These are phyloP conservation scores for Hippocampus mohnikei DNA, from an alignment of 2,113 vertebrate species.

Conservation along the genomic window DNA sequence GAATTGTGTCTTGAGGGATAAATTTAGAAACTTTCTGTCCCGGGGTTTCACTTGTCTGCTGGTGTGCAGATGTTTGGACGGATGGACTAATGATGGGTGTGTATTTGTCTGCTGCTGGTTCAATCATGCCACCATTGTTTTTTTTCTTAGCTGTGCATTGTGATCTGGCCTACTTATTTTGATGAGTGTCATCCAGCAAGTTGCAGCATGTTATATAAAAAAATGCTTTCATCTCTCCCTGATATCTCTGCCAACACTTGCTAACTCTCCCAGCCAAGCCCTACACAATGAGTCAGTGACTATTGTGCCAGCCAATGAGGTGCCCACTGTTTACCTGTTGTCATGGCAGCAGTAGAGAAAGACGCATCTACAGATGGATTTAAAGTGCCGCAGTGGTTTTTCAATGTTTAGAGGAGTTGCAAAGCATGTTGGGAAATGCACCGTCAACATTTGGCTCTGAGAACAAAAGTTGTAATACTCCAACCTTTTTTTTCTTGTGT, in stretches of 20 bases:
- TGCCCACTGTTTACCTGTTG: conserved; percentile 65
- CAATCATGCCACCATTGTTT: conserved; percentile 47
- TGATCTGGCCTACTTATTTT: neutral
- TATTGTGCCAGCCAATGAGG: conserved; percentile 41
- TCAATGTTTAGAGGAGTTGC: conserved; percentile 37
- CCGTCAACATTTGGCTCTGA: conserved; percentile 3
- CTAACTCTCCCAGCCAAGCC: neutral
- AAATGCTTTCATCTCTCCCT: neutral
- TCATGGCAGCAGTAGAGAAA: conserved; percentile 61
- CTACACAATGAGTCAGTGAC: conserved; percentile 29
- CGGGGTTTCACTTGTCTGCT: conserved; percentile 18
- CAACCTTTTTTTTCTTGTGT: neutral
- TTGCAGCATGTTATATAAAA: neutral
- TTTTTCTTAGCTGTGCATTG: neutral
- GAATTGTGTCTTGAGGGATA: conserved; percentile 1
- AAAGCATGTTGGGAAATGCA: conserved; percentile 44
- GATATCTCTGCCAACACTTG: neutral
- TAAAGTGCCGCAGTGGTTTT: conserved; percentile 48
- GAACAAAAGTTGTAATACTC: neutral
- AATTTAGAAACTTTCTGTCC: neutral
- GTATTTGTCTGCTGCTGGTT: conserved; percentile 18
- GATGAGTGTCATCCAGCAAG: neutral
- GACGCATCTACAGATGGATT: conserved; percentile 52
- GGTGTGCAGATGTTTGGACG: conserved; percentile 19
- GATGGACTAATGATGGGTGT: conserved; percentile 12